Percentiles rank a stretch among this genome's conserved stretches.
Evolutionary conservation across 2,888 invertebrate species (phyloP).

Genomic region (Thera obeliscata): DNA sequence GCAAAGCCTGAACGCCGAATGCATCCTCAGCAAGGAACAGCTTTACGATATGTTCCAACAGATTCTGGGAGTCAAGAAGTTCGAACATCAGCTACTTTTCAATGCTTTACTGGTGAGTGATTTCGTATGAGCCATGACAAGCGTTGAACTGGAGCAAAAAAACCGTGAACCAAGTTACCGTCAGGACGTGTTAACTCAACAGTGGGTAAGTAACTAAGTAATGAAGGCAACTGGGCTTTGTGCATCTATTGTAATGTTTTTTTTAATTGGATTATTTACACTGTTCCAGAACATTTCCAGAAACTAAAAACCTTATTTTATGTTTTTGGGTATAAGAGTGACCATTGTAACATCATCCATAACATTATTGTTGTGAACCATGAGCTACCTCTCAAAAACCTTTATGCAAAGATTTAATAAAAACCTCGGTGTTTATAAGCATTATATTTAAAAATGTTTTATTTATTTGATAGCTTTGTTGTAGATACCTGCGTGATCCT

Average conservation of each 20-base stretch:
- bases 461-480: slow-evolving; percentile 6
- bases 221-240: no score
- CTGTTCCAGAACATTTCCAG: no score
- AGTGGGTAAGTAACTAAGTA: no score
- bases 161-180: no score
- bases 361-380: background rate
- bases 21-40: slow-evolving; percentile 99
- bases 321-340: background rate
- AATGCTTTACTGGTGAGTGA: slow-evolving; percentile 90
- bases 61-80: slow-evolving; percentile 99
- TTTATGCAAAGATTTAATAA: background rate
- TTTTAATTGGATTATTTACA: background rate
- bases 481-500: background rate
- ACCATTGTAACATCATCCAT: background rate
- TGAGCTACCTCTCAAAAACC: background rate
- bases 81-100: slow-evolving; percentile 99
- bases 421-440: background rate
- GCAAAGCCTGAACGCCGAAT: slow-evolving; percentile 95
- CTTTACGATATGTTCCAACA: slow-evolving; percentile 99
- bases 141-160: no score
- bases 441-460: background rate
- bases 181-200: no score
- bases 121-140: no score
- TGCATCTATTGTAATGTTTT: background rate
- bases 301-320: no score